Evolutionary conservation across 2,113 vertebrate species (phyloP).

Genomic region (Alligator sinensis): DNA sequence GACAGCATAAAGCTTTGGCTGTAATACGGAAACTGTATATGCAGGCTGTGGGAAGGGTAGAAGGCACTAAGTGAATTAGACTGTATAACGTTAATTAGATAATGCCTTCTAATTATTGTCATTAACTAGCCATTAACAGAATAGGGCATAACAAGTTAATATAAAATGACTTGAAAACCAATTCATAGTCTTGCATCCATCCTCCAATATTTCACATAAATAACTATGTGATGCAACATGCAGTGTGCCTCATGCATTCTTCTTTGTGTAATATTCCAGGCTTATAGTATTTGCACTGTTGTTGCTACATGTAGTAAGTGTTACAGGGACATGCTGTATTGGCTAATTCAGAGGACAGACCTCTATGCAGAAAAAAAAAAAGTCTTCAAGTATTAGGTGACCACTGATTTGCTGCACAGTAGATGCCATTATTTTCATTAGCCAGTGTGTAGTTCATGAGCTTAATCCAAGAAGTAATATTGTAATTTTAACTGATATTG

Average conservation of each 20-base stretch:
- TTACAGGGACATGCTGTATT: neutral
- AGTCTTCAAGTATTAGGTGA: neutral
- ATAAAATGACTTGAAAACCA: neutral
- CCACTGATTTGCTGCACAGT: neutral
- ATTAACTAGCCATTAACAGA: neutral
- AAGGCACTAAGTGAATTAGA: neutral
- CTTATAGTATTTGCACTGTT: neutral
- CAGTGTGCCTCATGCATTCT: neutral
- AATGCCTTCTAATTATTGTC: neutral
- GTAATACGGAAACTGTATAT: neutral
- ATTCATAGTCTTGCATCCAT: neutral
- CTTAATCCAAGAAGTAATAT: fast-evolving
- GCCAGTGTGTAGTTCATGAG: neutral
- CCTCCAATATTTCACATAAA: neutral
- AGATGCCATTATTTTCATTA: fast-evolving
- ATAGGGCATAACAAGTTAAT: neutral
- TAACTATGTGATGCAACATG: neutral
- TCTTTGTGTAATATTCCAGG: neutral
- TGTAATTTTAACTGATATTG: neutral
- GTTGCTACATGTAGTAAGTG: neutral
- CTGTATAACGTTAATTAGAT: neutral
- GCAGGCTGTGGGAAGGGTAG: neutral
- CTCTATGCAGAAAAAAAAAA: neutral
- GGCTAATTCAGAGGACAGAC: neutral
- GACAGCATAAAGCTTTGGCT: neutral